These are phyloP conservation scores for Tetragonula carbonaria DNA, from an alignment of 2,888 invertebrate genomes.

Conservation along the genomic window DNA sequence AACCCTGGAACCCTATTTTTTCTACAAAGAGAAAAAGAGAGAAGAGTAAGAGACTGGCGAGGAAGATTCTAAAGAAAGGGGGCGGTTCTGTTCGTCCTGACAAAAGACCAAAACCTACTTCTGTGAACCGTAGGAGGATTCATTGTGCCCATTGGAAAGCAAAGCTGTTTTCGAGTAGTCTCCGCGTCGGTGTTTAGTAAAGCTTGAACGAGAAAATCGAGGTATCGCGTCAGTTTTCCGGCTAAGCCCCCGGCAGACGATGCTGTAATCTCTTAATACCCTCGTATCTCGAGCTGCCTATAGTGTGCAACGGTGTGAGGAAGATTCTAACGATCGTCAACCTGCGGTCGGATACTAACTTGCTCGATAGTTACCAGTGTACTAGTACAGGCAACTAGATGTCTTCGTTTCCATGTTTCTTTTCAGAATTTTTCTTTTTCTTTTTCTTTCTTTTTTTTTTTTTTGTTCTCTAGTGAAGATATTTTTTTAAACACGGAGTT, in stretches of 20 bases:
- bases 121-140: neutral
- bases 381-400: neutral
- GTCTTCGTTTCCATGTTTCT: neutral
- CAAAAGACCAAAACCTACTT: slow-evolving; percentile 31
- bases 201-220: slow-evolving; percentile 44
- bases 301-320: neutral
- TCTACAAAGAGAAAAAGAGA: neutral
- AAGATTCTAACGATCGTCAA: slow-evolving; percentile 39
- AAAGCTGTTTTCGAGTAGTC: slow-evolving; percentile 30
- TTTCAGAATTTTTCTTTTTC: neutral
- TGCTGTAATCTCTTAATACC: slow-evolving; percentile 56
- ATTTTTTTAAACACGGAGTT: neutral
- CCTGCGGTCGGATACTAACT: slow-evolving; percentile 8
- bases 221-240: slow-evolving; percentile 35
- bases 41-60: neutral
- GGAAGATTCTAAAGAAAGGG: neutral
- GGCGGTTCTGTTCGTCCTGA: slow-evolving; percentile 3
- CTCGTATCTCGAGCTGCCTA: slow-evolving; percentile 33
- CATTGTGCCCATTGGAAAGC: slow-evolving; percentile 34
- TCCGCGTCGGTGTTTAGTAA: slow-evolving; percentile 17
- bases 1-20: neutral
- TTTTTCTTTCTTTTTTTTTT: too few species aligned
- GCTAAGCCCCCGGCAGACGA: slow-evolving; percentile 50
- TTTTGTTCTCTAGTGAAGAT: neutral
- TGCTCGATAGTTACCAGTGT: neutral